Conservation (phyloP, 2,797 vertebrate genomes). For the Hypotaenidia okinawae region DNA sequence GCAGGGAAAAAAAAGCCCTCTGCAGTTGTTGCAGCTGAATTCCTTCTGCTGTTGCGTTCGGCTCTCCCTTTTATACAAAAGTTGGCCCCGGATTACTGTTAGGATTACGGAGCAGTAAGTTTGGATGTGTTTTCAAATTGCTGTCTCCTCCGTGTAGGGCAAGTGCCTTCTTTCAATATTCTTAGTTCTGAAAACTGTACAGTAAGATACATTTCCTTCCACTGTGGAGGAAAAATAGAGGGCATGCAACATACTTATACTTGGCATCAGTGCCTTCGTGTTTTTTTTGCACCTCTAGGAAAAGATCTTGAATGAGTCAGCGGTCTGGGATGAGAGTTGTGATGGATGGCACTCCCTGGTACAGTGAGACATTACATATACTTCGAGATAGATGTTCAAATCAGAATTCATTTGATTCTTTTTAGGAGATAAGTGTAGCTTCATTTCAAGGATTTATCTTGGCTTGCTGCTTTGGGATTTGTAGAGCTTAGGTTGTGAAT, state of each 20-base stretch:
- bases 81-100: background rate
- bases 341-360: slow-evolving; percentile 54
- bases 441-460: background rate
- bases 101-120: background rate
- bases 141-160: background rate
- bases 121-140: background rate
- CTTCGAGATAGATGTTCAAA: background rate
- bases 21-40: slow-evolving; percentile 38
- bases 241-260: background rate
- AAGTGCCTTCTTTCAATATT: background rate
- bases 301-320: slow-evolving; percentile 67
- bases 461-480: slow-evolving; percentile 24
- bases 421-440: background rate
- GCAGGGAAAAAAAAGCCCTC: slow-evolving; percentile 32
- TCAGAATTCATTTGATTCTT: background rate
- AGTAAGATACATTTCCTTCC: background rate
- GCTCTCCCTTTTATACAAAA: background rate
- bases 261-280: slow-evolving; percentile 25
- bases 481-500: slow-evolving; percentile 8
- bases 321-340: slow-evolving; percentile 48
- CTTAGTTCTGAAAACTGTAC: background rate
- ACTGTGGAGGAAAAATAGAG: background rate
- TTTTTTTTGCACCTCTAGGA: slow-evolving; percentile 68
- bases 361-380: slow-evolving; percentile 17
- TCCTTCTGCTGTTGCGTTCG: background rate